Percentiles rank a stretch among this genome's conserved stretches.
phyloP scores from a whole-genome alignment of 2,797 vertebrate genomes.

The Sebastes elongatus region DNA sequence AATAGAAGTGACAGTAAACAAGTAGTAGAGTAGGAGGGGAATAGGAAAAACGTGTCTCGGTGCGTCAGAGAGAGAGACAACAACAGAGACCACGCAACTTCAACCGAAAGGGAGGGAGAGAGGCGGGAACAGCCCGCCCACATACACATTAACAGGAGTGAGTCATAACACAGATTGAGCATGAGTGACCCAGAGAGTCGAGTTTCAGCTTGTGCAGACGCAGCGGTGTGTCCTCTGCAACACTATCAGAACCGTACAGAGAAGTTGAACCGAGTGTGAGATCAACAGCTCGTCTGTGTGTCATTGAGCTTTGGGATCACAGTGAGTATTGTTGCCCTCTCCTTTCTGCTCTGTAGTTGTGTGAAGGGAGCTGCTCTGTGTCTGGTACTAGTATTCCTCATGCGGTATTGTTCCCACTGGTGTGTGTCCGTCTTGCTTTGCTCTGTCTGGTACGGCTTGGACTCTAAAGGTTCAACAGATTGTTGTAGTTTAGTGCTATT shows the following conservation, averaged over 20 bases:
- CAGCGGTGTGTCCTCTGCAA: neutral
- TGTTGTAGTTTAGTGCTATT: neutral
- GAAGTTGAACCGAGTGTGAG: neutral
- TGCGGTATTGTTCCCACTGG: conserved; percentile 7
- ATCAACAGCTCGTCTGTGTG: conserved; percentile 2
- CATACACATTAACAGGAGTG: conserved; percentile 57
- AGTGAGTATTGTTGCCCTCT: conserved; percentile 53
- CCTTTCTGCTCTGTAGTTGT: neutral
- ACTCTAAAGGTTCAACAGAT: neutral
- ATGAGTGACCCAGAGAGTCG: conserved; percentile 32
- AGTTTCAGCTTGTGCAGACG: conserved; percentile 42
- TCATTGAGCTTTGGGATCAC: conserved; percentile 15
- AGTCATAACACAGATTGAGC: conserved; percentile 66
- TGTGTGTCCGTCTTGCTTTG: neutral
- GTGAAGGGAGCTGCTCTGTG: conserved; percentile 36
- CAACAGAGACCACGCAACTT: neutral
- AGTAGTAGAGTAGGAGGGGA: neutral
- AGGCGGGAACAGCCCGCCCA: conserved; percentile 51
- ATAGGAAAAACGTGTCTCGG: neutral
- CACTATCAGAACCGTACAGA: neutral
- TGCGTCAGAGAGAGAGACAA: neutral
- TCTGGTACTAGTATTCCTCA: conserved; percentile 21
- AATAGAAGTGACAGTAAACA: neutral
- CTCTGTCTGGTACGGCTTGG: conserved; percentile 8
- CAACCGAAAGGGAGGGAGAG: neutral